Conservation (phyloP, 2,797 vertebrate genomes). For the Falco peregrinus region DNA sequence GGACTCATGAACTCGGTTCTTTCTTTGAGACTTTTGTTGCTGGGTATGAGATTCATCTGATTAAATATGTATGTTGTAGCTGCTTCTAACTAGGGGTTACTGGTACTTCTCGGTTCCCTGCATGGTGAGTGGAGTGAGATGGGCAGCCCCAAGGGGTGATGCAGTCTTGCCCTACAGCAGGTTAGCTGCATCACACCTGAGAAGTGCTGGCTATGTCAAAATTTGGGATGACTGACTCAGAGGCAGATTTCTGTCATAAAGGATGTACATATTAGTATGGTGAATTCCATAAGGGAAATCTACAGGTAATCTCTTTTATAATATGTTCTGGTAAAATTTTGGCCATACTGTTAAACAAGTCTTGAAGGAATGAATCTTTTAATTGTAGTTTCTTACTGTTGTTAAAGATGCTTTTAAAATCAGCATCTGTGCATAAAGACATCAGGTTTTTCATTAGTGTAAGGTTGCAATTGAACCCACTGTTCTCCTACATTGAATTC, state of each 20-base stretch:
- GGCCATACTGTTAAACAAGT: background rate
- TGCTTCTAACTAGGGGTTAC: background rate
- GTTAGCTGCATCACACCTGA: background rate
- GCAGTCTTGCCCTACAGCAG: background rate
- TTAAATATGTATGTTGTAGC: background rate
- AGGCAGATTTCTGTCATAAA: background rate
- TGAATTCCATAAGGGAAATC: background rate
- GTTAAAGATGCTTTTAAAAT: background rate
- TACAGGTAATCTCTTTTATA: background rate
- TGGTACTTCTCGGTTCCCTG: background rate
- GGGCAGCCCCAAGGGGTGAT: background rate
- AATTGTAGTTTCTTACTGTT: background rate
- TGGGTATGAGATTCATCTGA: background rate
- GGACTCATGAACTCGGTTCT: background rate
- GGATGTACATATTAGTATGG: background rate
- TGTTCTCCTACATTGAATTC: background rate
- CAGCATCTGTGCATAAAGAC: background rate
- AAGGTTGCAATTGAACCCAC: background rate
- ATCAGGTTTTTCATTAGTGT: background rate
- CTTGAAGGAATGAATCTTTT: background rate
- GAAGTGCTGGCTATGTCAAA: accelerated
- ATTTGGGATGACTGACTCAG: background rate
- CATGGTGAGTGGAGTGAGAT: background rate
- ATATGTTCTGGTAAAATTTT: background rate
- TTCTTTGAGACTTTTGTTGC: background rate